A percentile compares a stretch with the other conserved stretches of the same genome.
Evolutionary conservation across 2,113 vertebrate genomes (phyloP).

Genomic region (Bubo blakistoni): DNA sequence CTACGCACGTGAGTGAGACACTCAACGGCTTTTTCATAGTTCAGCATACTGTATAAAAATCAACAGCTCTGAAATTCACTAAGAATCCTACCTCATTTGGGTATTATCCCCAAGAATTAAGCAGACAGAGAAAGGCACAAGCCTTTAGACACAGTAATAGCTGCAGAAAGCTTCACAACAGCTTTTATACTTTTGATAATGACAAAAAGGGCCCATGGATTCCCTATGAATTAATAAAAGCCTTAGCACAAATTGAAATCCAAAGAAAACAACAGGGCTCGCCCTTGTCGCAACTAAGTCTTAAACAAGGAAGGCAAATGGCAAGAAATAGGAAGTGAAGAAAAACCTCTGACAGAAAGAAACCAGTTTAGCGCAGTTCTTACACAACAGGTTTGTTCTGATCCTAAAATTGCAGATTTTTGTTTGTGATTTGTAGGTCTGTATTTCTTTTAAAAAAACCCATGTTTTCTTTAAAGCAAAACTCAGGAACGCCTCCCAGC

Average conservation of each 20-base stretch:
- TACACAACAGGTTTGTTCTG: not conserved
- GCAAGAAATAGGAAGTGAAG: not conserved
- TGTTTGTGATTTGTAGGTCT: not conserved
- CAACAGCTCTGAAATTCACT: not conserved
- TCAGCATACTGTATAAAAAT: not conserved
- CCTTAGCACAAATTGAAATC: not conserved
- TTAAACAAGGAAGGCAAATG: not conserved
- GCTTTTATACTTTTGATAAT: not conserved
- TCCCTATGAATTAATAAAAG: not conserved
- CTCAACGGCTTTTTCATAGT: not conserved
- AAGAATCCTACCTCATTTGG: not conserved
- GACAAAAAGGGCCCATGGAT: not conserved
- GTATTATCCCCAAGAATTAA: not conserved
- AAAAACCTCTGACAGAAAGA: not conserved
- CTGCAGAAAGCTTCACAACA: not conserved
- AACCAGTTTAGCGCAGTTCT: not conserved
- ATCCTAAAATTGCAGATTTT: not conserved
- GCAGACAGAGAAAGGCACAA: not conserved
- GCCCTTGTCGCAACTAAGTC: not conserved
- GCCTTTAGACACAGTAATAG: not conserved
- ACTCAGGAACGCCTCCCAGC: not conserved
- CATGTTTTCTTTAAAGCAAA: not conserved
- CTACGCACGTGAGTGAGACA: not conserved
- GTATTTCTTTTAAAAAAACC: not conserved
- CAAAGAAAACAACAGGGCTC: not conserved